phyloP scores from a whole-genome alignment of 2,797 vertebrate species.

The Brachymystax lenok region DNA sequence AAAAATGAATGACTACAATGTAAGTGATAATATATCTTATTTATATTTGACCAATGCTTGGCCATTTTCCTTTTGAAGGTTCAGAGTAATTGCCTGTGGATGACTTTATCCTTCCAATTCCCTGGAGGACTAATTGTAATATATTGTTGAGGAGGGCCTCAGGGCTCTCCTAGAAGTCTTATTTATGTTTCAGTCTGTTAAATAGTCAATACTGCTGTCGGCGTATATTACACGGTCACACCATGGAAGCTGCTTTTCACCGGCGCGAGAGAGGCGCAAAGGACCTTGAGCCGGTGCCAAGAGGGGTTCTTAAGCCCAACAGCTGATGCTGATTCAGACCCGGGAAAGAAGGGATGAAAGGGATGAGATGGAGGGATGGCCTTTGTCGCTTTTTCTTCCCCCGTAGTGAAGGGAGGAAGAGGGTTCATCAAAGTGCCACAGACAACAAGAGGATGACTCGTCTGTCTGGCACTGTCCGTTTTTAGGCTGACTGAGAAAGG shows the following conservation, averaged over 20 bases:
- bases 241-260: constrained; percentile 37
- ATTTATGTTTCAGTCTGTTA: constrained; percentile 68
- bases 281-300: constrained; percentile 62
- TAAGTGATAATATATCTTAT: not conserved
- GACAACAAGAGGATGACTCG: constrained; percentile 60
- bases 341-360: constrained; percentile 43
- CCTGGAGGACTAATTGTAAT: constrained; percentile 56
- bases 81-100: constrained; percentile 54
- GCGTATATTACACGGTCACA: constrained; percentile 54
- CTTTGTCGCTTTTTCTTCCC: constrained; percentile 35
- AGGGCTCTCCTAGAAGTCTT: constrained; percentile 54
- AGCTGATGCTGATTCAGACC: constrained; percentile 53
- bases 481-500: constrained; percentile 65
- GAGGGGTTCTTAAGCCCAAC: constrained; percentile 48
- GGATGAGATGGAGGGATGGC: constrained; percentile 48
- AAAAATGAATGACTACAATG: constrained; percentile 6
- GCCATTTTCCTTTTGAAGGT: constrained; percentile 49
- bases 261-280: constrained; percentile 32
- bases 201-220: constrained; percentile 64
- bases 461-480: constrained; percentile 61
- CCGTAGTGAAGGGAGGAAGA: constrained; percentile 45
- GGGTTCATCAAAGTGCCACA: constrained; percentile 54
- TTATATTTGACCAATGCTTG: constrained; percentile 33
- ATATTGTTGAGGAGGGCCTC: constrained; percentile 52
- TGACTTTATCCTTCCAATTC: constrained; percentile 57